Evolutionary conservation across 2,113 vertebrate genomes (phyloP), one percentile per base, ranked within the genome.

Genomic region (Triplophysa dalaica): DNA sequence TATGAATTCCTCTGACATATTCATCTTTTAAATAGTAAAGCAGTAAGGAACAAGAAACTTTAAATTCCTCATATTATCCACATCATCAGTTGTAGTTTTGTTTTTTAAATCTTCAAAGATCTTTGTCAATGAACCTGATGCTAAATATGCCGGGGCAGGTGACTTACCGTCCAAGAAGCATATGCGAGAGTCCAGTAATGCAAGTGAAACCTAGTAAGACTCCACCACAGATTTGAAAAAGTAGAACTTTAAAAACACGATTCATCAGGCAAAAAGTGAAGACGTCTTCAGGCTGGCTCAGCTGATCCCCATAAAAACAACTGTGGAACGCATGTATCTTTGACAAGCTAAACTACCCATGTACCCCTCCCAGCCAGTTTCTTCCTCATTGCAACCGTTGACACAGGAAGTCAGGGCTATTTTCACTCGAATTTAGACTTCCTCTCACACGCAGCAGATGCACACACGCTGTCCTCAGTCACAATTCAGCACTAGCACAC

Each of bases 341-440:
- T 81, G 75, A 80, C 69, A 81, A 60, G 65, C 62, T 73, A 29
- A 61, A 68, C 17, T 16, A 84, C 21, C 61, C 19, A 21, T 41
- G 6, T 26, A 19, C 78, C 74, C 68, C 73, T 79, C 66, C 67
- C 43, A 75, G 9, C 54, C 58, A 63, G 58, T 38, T 45, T 77
- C 75, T 64, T 77, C 75, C 62, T 77, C 75, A 50, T 77, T 65
- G 62, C 62, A 48, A 61, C 4, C 11, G 19, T 29, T 81, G 33
- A 64, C 16, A 67, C 83, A 78, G 83, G 83, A 84, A 84, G 75
- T 29, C 61, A 33, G 50, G 24, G 52, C 4, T 54, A 64, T 74
- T 38, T 73, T 65, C 43, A 64, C 45, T 64, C 48, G 38, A 60
- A 29, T 72, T 58, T 77, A 26, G 19, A 78, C 75, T 84, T 84